Base-by-base conservation (phyloP, 2,888 invertebrate species). In the Eupithecia insigniata region DNA sequence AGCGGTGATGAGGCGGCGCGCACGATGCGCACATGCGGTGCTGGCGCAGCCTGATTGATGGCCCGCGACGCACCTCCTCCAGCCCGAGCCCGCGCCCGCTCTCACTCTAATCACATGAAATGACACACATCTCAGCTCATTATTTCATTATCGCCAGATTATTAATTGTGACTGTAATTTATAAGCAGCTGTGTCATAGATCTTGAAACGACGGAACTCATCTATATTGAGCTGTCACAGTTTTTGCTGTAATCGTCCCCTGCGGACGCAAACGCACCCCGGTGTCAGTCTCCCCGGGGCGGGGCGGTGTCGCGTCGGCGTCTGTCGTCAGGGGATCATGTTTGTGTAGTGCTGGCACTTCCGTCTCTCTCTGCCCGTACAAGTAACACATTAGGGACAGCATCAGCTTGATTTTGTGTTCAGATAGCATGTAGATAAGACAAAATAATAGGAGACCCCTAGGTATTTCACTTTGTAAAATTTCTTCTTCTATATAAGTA, bases 61-160 rank as follows among this genome's bases (percentile, higher is more conserved):
- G 43, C 18, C 36, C n/a, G 43, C 43, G 36, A 1, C 10, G 43
- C 43, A 16, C 18, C 43, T 7, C 18, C 43, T n/a, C n/a, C n/a
- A n/a, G n/a, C n/a, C n/a, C n/a, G n/a, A n/a, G n/a, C n/a, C n/a
- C 18, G 18, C 2, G 70, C 76, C 30, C 34, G 14, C 71, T 26
- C 71, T 73, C n/a, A n/a, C n/a, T n/a, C n/a, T n/a, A n/a, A n/a
- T n/a, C n/a, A n/a, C n/a, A n/a, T n/a, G n/a, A n/a, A 76, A 74
- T 39, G 70, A 71, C 68, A 70, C 51, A 58, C 69, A 67, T 70
- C 70, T 72, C 51, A 32, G 66, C 77, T 78, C 78, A 78, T 83
- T 80, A 79, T 74, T 69, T 68, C 68, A 68, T 70, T 68, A 72
- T 69, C 69, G 39, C 64, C 26, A 34, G 30, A 26, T 65, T 55